Percentiles rank a stretch among this genome's conserved stretches.
Conservation (phyloP, 2,888 invertebrate genomes). For the Eurois occulta region DNA sequence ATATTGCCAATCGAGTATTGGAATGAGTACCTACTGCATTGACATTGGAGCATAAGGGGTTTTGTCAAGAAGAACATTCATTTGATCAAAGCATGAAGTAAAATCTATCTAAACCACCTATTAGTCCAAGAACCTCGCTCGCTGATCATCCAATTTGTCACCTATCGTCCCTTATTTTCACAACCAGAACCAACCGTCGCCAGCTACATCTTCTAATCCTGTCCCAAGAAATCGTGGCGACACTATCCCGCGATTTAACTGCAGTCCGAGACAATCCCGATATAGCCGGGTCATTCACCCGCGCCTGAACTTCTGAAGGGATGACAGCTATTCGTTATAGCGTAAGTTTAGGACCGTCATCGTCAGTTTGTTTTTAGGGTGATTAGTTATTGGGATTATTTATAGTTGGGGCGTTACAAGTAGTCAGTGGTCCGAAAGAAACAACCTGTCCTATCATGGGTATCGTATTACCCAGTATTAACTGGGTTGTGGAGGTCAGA, state of each 20-base stretch:
- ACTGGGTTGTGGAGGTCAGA: too few species aligned
- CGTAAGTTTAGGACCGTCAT: constrained; percentile 41
- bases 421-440: too few species aligned
- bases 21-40: neutral
- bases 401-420: constrained; percentile 4
- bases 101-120: neutral
- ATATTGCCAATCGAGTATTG: neutral
- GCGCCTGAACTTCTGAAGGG: constrained; percentile 23
- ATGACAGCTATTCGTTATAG: constrained; percentile 58
- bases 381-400: constrained; percentile 32
- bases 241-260: constrained; percentile 44
- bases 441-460: too few species aligned
- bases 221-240: constrained; percentile 43
- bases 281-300: constrained; percentile 70
- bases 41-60: neutral
- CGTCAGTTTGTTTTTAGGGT: constrained; percentile 37
- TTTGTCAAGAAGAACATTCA: neutral
- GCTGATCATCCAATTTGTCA: neutral
- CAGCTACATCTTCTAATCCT: constrained; percentile 7
- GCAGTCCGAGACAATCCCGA: constrained; percentile 60
- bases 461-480: too few species aligned
- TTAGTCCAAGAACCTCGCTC: neutral
- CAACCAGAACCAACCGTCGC: neutral
- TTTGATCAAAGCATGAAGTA: neutral
- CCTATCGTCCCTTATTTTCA: neutral